phyloP scores from a whole-genome alignment of 2,113 vertebrate species.

The Labeo rohita region DNA sequence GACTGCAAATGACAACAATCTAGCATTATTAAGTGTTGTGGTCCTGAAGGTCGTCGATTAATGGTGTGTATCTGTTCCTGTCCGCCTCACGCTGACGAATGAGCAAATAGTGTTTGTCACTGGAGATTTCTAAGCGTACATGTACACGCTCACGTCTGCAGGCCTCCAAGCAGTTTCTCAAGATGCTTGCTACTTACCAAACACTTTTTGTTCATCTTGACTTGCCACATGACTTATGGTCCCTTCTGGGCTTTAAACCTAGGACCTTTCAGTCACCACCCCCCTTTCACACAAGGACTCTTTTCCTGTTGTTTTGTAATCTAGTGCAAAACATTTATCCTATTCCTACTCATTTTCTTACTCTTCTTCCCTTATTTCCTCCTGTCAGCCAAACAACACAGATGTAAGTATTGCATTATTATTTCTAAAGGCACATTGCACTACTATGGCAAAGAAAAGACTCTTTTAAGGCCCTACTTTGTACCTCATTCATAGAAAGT shows the following conservation, averaged over 20 bases:
- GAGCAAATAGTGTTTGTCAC: background rate
- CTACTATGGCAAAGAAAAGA: background rate
- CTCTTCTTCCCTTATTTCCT: slow-evolving; percentile 1
- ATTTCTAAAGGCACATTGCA: background rate
- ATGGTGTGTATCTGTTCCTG: background rate
- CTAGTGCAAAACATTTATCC: background rate
- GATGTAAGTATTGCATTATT: slow-evolving; percentile 56
- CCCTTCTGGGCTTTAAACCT: background rate
- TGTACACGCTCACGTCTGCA: slow-evolving; percentile 11
- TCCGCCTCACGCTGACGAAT: background rate
- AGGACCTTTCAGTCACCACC: background rate
- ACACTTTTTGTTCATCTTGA: background rate
- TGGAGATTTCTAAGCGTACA: background rate
- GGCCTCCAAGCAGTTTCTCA: background rate
- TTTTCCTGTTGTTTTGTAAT: background rate
- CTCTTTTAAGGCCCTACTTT: background rate
- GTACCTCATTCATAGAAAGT: background rate
- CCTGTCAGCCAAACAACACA: slow-evolving; percentile 49
- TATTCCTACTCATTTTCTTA: background rate
- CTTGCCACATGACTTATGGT: background rate
- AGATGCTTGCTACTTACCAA: background rate
- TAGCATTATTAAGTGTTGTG: background rate
- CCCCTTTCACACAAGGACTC: background rate
- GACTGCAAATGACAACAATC: background rate
- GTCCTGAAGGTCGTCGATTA: background rate